phyloP scores from a whole-genome alignment of 2,113 vertebrate genomes.

The Pitta sordida region DNA sequence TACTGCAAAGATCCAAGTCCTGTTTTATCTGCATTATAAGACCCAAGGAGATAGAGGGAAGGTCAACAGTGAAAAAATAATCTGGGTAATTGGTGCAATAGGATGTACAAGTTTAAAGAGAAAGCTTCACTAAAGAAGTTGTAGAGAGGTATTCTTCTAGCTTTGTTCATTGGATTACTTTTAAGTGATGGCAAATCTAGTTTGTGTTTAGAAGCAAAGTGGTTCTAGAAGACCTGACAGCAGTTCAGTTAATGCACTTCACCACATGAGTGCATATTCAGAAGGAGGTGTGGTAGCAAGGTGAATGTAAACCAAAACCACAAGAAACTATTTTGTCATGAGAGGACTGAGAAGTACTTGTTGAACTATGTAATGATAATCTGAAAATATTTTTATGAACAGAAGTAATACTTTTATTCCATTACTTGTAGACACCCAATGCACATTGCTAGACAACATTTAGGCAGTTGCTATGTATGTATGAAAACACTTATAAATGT shows the following conservation, averaged over 20 bases:
- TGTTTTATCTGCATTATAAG: background rate
- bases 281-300: background rate
- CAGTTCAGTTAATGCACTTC: fast-evolving
- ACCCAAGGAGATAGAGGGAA: background rate
- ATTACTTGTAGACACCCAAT: background rate
- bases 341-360: background rate
- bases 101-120: background rate
- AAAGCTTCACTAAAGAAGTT: background rate
- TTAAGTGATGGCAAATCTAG: background rate
- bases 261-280: background rate
- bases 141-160: background rate
- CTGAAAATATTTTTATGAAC: background rate
- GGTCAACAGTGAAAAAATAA: background rate
- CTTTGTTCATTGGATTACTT: background rate
- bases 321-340: background rate
- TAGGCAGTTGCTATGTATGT: background rate
- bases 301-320: background rate
- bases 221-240: background rate
- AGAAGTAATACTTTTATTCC: background rate
- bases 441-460: background rate
- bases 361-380: background rate
- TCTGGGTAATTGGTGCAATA: background rate
- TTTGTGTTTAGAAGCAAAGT: background rate
- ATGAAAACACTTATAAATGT: background rate
- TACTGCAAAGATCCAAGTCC: background rate